These are phyloP conservation scores for Oncorhynchus kisutch DNA, from an alignment of 2,113 vertebrate genomes.

Conservation along the genomic window DNA sequence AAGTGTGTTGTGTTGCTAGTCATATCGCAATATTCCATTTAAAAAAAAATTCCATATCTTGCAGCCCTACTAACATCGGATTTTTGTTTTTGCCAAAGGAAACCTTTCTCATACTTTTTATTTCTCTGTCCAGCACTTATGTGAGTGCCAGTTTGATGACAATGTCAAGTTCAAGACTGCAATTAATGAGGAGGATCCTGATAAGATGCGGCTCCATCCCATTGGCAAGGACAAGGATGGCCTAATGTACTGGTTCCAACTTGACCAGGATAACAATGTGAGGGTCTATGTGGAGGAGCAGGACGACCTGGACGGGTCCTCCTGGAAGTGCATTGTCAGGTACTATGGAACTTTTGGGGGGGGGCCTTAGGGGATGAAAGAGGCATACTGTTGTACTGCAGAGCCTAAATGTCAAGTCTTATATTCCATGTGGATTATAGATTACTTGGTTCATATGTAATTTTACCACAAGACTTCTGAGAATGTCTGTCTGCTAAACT, in stretches of 20 bases:
- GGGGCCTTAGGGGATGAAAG: neutral
- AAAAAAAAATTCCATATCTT: neutral
- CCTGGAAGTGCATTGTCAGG: conserved; percentile 96
- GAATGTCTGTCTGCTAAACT: neutral
- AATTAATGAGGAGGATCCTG: conserved; percentile 95
- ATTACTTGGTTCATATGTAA: neutral
- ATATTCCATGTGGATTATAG: neutral
- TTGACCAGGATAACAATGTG: conserved; percentile 94
- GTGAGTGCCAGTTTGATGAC: conserved; percentile 97
- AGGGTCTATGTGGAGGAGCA: conserved; percentile 96
- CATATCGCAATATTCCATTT: neutral
- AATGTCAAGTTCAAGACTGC: conserved; percentile 97
- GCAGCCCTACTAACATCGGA: neutral
- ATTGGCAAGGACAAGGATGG: conserved; percentile 95
- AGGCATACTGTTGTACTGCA: neutral
- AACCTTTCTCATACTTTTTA: conserved; percentile 22
- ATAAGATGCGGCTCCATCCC: conserved; percentile 94
- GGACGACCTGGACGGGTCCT: conserved; percentile 91
- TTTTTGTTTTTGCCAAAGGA: neutral
- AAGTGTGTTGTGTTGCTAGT: too few species aligned
- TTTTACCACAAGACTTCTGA: neutral
- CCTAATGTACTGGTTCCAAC: conserved; percentile 96
- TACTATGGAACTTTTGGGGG: conserved; percentile 42
- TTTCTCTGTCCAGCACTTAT: conserved; percentile 83
- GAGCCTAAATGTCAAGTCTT: neutral